A percentile compares a stretch with the other conserved stretches of the same genome.
Evolutionary conservation across 2,888 invertebrate genomes (phyloP).

Genomic region (Oxytorus armatus): DNA sequence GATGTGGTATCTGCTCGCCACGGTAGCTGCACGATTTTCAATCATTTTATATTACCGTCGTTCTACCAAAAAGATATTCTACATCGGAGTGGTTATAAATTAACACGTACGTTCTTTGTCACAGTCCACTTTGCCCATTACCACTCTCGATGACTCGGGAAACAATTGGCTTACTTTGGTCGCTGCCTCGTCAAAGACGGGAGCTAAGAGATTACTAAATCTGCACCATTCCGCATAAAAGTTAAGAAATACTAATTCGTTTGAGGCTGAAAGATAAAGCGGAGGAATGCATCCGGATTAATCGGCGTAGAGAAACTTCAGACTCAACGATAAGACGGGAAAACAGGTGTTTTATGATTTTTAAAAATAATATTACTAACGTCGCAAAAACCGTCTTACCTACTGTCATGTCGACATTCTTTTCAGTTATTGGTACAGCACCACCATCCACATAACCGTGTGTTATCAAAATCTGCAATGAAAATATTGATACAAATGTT

Average conservation of each 20-base stretch:
- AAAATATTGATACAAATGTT: neutral
- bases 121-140: constrained; percentile 98
- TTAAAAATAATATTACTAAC: neutral
- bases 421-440: constrained; percentile 91
- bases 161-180: constrained; percentile 92
- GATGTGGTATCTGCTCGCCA: constrained; percentile 97
- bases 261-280: constrained; percentile 90
- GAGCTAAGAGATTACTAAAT: constrained; percentile 98
- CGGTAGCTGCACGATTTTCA: constrained; percentile 85
- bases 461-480: constrained; percentile 71
- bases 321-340: no score
- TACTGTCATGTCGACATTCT: constrained; percentile 93
- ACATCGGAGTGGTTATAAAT: constrained; percentile 3
- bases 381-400: constrained; percentile 86
- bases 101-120: constrained; percentile 91
- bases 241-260: constrained; percentile 99
- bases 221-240: constrained; percentile 99
- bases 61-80: neutral
- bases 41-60: neutral
- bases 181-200: constrained; percentile 98
- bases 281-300: neutral
- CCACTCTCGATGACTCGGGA: constrained; percentile 93
- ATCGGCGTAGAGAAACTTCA: no score
- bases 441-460: constrained; percentile 92
- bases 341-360: no score